A percentile compares a stretch with the other conserved stretches of the same genome.
phyloP scores from a whole-genome alignment of 2,888 invertebrate species.

The Drosophila algonquin region DNA sequence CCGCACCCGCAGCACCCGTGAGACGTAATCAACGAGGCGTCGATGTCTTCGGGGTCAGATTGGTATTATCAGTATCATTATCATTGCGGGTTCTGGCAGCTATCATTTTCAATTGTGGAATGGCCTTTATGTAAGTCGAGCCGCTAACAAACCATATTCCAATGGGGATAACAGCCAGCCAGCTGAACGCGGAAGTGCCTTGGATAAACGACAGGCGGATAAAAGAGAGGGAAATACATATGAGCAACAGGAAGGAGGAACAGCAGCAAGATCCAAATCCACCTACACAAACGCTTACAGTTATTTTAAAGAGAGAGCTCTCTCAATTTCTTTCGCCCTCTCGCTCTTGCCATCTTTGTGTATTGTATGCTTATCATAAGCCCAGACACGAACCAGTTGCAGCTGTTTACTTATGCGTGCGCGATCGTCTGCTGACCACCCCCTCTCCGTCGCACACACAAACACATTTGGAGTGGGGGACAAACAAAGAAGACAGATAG shows the following conservation, averaged over 20 bases:
- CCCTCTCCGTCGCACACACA: background rate
- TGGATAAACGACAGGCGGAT: background rate
- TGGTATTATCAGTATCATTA: conserved; percentile 39
- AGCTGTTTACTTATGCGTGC: conserved; percentile 12
- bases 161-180: conserved; percentile 6
- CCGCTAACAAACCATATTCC: conserved; percentile 11
- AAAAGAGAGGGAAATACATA: conserved; percentile 4
- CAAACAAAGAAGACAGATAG: conserved; percentile 5
- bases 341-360: background rate
- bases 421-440: background rate
- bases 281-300: conserved; percentile 3
- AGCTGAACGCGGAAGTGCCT: conserved; percentile 26
- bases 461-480: background rate
- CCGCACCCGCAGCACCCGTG: background rate
- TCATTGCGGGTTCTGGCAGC: conserved; percentile 3
- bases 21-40: background rate
- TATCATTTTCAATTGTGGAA: background rate
- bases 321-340: background rate
- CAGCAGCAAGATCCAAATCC: conserved; percentile 10
- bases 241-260: conserved; percentile 1
- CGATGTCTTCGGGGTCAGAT: background rate
- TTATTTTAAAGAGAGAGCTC: background rate
- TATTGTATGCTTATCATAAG: conserved; percentile 9
- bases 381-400: conserved; percentile 18
- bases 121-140: conserved; percentile 31